Conservation (phyloP, 2,113 vertebrate species). For the Ailurus styani region DNA sequence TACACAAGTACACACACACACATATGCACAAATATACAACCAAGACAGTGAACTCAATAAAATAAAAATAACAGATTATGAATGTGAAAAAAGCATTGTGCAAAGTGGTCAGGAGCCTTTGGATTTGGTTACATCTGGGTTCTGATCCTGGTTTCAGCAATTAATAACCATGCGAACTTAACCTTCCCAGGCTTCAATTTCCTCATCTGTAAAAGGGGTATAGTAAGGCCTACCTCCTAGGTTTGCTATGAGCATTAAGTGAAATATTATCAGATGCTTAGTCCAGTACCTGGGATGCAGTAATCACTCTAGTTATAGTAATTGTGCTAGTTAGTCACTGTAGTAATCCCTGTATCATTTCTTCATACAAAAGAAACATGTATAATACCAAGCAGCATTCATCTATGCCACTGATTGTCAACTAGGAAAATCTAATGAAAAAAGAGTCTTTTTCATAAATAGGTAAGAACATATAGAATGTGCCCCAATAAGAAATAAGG, state of each 20-base stretch:
- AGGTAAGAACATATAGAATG: not conserved
- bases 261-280: not conserved
- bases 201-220: not conserved
- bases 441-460: not conserved
- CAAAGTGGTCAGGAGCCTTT: not conserved
- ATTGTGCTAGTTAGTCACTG: not conserved
- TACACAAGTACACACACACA: not conserved
- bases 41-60: not conserved
- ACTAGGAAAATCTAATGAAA: not conserved
- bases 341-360: not conserved
- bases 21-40: not conserved
- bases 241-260: not conserved
- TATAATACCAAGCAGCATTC: not conserved
- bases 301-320: not conserved
- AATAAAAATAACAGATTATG: not conserved
- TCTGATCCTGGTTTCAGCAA: not conserved
- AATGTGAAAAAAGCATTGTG: not conserved
- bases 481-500: not conserved
- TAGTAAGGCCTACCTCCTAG: not conserved
- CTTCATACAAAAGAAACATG: not conserved
- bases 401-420: not conserved
- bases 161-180: not conserved
- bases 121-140: not conserved
- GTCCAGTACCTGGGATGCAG: not conserved
- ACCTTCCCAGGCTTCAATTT: not conserved